phyloP scores from a whole-genome alignment of 2,113 vertebrate species.

The Tragelaphus scriptus region DNA sequence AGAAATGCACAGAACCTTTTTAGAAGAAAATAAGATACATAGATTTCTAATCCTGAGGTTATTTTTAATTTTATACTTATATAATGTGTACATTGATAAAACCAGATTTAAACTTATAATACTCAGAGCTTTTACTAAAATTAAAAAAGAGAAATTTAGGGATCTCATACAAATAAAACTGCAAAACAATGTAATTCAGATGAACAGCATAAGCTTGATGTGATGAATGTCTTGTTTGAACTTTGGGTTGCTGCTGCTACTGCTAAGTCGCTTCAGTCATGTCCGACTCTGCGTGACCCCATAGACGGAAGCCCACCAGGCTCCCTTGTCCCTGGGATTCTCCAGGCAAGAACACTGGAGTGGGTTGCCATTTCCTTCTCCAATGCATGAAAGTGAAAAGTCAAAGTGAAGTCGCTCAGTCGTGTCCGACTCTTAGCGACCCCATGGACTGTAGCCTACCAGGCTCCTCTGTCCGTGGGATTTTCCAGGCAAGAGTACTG shows the following conservation, averaged over 20 bases:
- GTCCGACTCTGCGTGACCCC: too few relatives aligned
- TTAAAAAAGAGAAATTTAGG: neutral
- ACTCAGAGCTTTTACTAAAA: neutral
- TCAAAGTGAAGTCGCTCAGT: too few relatives aligned
- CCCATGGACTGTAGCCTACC: too few relatives aligned
- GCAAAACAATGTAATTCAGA: neutral
- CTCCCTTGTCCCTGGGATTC: too few relatives aligned
- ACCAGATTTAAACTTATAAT: neutral
- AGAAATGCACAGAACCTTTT: neutral
- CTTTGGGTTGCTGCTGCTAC: neutral
- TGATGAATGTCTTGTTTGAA: neutral
- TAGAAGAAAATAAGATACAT: slow-evolving; percentile 10
- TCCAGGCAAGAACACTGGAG: too few relatives aligned
- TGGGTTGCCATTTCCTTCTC: too few relatives aligned
- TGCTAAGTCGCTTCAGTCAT: too few relatives aligned
- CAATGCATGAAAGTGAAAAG: too few relatives aligned
- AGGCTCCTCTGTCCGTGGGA: too few relatives aligned
- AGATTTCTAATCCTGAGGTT: neutral
- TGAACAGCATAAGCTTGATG: neutral
- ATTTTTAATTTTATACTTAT: neutral
- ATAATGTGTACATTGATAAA: neutral
- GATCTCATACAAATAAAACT: neutral
- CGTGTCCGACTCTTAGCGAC: too few relatives aligned
- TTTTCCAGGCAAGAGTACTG: too few relatives aligned
- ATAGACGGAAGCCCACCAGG: too few relatives aligned